These are phyloP conservation scores for Callopanchax toddi DNA, from an alignment of 2,113 vertebrate genomes.

Conservation along the genomic window DNA sequence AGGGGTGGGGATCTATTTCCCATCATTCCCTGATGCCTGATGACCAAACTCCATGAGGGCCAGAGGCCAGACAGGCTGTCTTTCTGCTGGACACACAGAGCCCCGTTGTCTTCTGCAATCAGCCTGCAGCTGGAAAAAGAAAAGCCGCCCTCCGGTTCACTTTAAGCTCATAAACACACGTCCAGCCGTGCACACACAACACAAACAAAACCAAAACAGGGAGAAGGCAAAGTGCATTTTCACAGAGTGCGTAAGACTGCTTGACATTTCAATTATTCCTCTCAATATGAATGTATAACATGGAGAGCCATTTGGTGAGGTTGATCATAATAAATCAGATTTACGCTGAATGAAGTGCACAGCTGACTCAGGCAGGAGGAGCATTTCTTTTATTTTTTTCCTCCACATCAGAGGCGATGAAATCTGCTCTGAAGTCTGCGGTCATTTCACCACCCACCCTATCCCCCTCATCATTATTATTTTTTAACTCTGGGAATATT, in stretches of 20 bases:
- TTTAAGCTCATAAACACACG: background rate
- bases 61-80: constrained; percentile 37
- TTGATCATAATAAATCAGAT: constrained; percentile 61
- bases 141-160: constrained; percentile 2
- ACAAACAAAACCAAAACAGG: constrained; percentile 18
- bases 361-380: constrained; percentile 41
- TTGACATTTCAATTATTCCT: constrained; percentile 72
- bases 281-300: constrained; percentile 56
- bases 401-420: constrained; percentile 27
- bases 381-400: background rate
- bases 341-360: constrained; percentile 47
- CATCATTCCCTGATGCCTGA: constrained; percentile 48
- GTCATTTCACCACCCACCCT: constrained; percentile 15
- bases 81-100: constrained; percentile 42
- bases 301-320: constrained; percentile 49
- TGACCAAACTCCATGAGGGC: constrained; percentile 28
- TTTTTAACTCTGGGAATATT: constrained; percentile 10
- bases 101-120: constrained; percentile 26
- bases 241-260: constrained; percentile 33
- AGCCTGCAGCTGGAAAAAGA: background rate
- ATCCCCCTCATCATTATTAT: background rate
- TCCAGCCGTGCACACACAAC: background rate
- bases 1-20: constrained; percentile 46
- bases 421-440: constrained; percentile 15
- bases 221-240: constrained; percentile 6